Conservation (phyloP, 2,113 vertebrate species). For the Xenotilapia caudafasciata region DNA sequence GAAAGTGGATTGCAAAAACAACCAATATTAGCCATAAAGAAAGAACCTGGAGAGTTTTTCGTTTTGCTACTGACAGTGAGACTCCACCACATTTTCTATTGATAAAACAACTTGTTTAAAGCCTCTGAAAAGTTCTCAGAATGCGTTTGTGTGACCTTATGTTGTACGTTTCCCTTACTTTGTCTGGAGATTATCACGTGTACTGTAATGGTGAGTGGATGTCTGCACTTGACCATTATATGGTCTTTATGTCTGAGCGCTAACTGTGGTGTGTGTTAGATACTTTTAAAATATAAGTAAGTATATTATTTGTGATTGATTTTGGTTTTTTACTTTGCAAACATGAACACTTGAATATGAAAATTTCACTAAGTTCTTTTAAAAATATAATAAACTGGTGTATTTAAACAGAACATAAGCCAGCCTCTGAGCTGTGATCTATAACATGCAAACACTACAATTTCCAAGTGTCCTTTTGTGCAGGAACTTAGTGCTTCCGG, state of each 20-base stretch:
- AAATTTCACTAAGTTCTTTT: constrained; percentile 22
- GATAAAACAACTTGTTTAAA: background rate
- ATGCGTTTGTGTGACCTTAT: constrained; percentile 1
- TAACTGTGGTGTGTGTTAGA: constrained; percentile 1
- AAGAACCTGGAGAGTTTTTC: background rate
- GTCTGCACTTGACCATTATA: constrained; percentile 54
- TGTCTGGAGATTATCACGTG: constrained; percentile 31
- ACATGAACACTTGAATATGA: constrained; percentile 36
- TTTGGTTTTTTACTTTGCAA: constrained; percentile 30
- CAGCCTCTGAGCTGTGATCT: background rate
- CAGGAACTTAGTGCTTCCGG: background rate
- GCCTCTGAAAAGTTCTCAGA: background rate
- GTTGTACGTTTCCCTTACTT: constrained; percentile 1
- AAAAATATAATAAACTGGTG: constrained; percentile 36
- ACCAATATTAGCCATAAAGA: background rate
- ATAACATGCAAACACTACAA: background rate
- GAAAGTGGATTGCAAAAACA: background rate
- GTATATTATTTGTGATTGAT: constrained; percentile 7
- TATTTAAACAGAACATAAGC: background rate
- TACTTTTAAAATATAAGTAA: constrained; percentile 9
- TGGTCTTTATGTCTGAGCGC: constrained; percentile 40
- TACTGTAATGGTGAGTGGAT: constrained; percentile 48
- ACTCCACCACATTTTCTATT: constrained; percentile 3
- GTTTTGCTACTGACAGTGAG: constrained; percentile 45
- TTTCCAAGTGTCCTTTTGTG: background rate